phyloP scores from a whole-genome alignment of 2,113 vertebrate species.

The Prunella himalayana region DNA sequence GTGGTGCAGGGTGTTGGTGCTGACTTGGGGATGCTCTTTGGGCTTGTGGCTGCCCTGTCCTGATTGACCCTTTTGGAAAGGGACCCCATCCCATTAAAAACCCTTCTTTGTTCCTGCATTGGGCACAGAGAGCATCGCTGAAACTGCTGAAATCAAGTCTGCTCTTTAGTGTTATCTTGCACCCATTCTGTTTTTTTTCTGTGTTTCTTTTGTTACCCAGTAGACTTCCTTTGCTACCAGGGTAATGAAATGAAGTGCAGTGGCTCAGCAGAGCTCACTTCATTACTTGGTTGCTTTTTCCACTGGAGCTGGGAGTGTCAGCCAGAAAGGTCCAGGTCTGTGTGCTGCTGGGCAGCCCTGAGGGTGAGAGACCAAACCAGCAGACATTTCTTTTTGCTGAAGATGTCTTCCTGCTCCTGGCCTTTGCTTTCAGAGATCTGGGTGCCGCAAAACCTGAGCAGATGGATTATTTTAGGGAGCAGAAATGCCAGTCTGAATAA shows the following conservation, averaged over 20 bases:
- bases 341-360: background rate
- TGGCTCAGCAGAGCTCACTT: background rate
- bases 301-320: background rate
- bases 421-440: background rate
- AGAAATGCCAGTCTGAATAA: background rate
- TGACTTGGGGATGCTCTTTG: background rate
- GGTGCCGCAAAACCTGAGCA: background rate
- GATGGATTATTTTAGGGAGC: background rate
- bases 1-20: fast-evolving
- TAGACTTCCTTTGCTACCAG: background rate
- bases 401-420: background rate
- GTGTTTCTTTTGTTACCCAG: background rate
- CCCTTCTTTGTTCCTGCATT: background rate
- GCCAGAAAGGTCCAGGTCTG: background rate
- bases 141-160: background rate
- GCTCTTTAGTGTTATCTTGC: background rate
- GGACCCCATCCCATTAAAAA: background rate
- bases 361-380: background rate
- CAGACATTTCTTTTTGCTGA: background rate
- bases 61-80: background rate
- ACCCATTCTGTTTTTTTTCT: background rate
- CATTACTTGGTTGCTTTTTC: background rate
- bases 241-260: background rate
- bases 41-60: fast-evolving
- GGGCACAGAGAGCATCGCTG: fast-evolving